These are phyloP conservation scores for Calypte anna DNA, from an alignment of 2,113 vertebrate genomes.

Conservation along the genomic window DNA sequence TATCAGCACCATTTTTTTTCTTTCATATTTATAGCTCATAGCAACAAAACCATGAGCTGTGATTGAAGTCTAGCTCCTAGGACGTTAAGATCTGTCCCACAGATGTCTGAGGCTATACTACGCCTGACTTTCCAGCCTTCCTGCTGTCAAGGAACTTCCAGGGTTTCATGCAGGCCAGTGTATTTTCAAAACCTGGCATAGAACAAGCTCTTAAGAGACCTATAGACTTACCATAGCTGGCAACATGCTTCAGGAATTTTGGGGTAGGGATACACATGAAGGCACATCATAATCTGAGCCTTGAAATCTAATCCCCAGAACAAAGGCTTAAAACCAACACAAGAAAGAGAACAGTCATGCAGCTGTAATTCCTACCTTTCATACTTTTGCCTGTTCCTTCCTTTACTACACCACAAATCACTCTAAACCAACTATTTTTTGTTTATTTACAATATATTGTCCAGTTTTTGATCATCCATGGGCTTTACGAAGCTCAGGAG, in stretches of 20 bases:
- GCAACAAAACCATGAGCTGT: neutral
- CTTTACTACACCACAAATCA: neutral
- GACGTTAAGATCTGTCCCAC: neutral
- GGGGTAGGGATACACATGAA: neutral
- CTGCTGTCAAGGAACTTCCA: neutral
- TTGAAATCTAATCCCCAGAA: neutral
- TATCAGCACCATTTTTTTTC: neutral
- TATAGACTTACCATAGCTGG: neutral
- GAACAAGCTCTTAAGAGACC: neutral
- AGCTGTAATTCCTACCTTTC: neutral
- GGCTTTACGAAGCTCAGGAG: neutral
- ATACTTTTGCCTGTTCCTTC: neutral
- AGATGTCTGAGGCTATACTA: neutral
- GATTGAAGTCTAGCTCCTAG: neutral
- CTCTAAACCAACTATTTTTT: neutral
- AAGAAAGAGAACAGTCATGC: neutral
- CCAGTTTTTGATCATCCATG: neutral
- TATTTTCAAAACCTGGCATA: neutral
- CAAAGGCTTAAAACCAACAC: neutral
- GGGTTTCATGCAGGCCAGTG: neutral
- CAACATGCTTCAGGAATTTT: neutral
- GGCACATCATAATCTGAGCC: neutral
- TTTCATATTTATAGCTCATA: neutral
- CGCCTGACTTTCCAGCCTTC: neutral
- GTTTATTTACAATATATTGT: neutral